Conservation (phyloP, 1,140 invertebrate species). For the Periplaneta americana region DNA sequence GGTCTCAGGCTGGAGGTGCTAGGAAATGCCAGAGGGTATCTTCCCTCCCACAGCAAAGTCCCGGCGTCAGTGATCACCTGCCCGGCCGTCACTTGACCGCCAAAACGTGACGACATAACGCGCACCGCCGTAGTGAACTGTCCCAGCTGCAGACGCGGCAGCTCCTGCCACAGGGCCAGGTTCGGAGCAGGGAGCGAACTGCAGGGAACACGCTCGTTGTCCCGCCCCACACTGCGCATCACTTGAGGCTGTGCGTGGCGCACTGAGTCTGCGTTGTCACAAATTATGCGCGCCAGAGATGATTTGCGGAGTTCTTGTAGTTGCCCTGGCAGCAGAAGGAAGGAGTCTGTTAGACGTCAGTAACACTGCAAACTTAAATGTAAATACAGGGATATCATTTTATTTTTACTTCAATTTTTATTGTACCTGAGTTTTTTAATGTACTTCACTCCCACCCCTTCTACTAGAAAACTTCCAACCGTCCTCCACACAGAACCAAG, state of each 20-base stretch:
- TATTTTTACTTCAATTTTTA: too few relatives aligned
- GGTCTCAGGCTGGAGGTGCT: neutral
- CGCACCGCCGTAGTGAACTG: neutral
- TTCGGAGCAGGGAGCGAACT: slow-evolving; percentile 45
- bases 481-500: too few relatives aligned
- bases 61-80: neutral
- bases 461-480: too few relatives aligned
- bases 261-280: slow-evolving; percentile 78
- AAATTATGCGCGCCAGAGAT: slow-evolving; percentile 78
- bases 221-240: slow-evolving; percentile 54
- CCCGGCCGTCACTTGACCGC: neutral
- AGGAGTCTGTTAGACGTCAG: neutral
- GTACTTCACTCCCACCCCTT: too few relatives aligned
- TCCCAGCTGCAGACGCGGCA: neutral
- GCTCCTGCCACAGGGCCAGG: slow-evolving; percentile 54
- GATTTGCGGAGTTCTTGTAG: slow-evolving; percentile 78
- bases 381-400: too few relatives aligned
- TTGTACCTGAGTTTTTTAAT: too few relatives aligned
- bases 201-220: slow-evolving; percentile 60
- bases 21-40: neutral
- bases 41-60: neutral
- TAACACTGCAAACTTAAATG: too few relatives aligned
- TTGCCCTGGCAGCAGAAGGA: slow-evolving; percentile 56
- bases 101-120: neutral
- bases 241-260: slow-evolving; percentile 66